phyloP scores from a whole-genome alignment of 1,140 invertebrate genomes.

The Solenopsis fugax region DNA sequence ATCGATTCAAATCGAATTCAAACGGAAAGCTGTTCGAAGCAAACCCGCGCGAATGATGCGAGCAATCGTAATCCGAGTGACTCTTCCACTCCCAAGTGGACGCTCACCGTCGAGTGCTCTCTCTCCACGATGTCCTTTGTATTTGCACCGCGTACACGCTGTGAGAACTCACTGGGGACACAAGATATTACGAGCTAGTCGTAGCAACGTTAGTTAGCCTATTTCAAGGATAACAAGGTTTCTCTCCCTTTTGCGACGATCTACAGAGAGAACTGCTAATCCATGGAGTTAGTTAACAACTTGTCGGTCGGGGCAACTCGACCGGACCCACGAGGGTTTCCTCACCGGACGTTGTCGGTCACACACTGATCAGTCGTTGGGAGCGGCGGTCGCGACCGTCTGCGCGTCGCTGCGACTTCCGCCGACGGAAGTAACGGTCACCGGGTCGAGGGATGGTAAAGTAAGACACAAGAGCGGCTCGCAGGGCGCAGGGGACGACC shows the following conservation, averaged over 20 bases:
- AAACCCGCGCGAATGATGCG: conserved; percentile 24
- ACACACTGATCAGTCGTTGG: not conserved
- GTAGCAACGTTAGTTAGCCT: conserved; percentile 14
- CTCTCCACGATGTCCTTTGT: conserved; percentile 12
- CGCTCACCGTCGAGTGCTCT: conserved; percentile 34
- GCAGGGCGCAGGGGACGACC: not conserved
- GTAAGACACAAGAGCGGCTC: not conserved
- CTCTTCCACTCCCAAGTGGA: not conserved
- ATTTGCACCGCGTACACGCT: not conserved
- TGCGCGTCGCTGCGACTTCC: not conserved
- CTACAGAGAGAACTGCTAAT: conserved; percentile 16
- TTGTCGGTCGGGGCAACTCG: conserved; percentile 9
- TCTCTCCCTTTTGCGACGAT: not conserved
- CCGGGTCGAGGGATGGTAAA: not conserved
- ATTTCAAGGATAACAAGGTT: conserved; percentile 23
- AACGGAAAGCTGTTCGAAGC: not conserved
- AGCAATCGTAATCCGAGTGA: conserved; percentile 25
- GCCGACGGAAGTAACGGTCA: not conserved
- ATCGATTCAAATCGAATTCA: not conserved
- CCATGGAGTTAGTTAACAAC: conserved; percentile 24
- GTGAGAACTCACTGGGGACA: conserved; percentile 23
- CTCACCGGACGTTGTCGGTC: not conserved
- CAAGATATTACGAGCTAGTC: not conserved
- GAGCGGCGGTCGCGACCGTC: not conserved
- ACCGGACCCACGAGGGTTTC: not conserved